These are phyloP conservation scores for Mandrillus leucophaeus DNA, from an alignment of 2,113 vertebrate genomes.

Conservation along the genomic window DNA sequence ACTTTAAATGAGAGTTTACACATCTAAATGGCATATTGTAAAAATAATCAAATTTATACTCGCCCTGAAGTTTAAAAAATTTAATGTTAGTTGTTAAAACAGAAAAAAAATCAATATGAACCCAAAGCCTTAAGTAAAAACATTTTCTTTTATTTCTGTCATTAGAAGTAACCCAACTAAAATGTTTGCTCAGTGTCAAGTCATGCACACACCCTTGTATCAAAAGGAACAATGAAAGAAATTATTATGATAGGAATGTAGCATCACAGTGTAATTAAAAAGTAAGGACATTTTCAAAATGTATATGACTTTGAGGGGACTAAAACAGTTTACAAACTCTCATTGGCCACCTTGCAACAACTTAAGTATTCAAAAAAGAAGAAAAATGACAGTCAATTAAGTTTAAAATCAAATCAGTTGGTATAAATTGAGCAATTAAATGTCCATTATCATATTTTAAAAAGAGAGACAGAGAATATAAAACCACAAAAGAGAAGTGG, in stretches of 20 bases:
- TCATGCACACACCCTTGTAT: neutral
- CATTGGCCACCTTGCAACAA: neutral
- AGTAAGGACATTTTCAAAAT: neutral
- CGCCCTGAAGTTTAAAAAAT: neutral
- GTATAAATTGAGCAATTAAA: conserved; percentile 10
- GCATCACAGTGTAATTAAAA: neutral
- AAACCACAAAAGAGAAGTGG: neutral
- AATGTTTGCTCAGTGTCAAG: neutral
- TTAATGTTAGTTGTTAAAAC: neutral
- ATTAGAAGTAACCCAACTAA: conserved; percentile 31
- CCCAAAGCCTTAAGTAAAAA: neutral
- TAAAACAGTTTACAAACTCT: neutral
- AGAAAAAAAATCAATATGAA: neutral
- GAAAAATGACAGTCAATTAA: neutral
- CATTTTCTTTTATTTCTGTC: conserved; percentile 9
- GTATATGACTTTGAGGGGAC: neutral
- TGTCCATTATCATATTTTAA: neutral
- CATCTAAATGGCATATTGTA: neutral
- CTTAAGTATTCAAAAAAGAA: neutral
- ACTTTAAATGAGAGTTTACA: neutral
- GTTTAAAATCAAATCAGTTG: neutral
- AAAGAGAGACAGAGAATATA: neutral
- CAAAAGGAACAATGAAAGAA: neutral
- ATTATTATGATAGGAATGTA: neutral
- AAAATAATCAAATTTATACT: neutral